These are phyloP conservation scores for Cryptomyrus ogoouensis DNA, from an alignment of 2,113 vertebrate species.

Conservation along the genomic window DNA sequence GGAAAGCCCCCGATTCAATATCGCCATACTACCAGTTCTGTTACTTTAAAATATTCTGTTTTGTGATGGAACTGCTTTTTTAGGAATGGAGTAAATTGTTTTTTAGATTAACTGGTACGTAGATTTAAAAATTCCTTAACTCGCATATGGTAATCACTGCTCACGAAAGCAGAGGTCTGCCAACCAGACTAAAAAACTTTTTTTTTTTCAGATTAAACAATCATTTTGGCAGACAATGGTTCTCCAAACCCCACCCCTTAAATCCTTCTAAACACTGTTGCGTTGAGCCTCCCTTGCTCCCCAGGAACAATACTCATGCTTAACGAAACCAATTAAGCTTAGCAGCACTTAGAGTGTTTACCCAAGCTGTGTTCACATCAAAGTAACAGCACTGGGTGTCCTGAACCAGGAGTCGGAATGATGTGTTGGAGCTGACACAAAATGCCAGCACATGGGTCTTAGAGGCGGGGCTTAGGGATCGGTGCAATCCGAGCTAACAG, in stretches of 20 bases:
- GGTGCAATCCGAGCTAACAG: no score
- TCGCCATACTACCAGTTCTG: neutral
- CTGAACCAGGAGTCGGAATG: neutral
- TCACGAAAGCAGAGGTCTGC: neutral
- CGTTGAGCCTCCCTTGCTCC: neutral
- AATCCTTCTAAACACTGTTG: slow-evolving; percentile 2
- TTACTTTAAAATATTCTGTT: neutral
- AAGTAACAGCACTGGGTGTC: neutral
- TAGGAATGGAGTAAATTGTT: neutral
- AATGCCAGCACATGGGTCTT: neutral
- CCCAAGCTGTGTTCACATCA: neutral
- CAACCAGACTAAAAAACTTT: neutral
- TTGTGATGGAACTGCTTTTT: neutral
- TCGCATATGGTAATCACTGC: neutral
- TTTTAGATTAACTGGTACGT: neutral
- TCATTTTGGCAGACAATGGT: neutral
- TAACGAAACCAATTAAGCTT: neutral
- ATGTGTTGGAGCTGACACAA: neutral
- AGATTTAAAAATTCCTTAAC: neutral
- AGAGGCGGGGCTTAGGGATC: no score
- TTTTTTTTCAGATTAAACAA: slow-evolving; percentile 3
- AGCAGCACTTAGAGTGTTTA: neutral
- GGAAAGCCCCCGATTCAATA: neutral
- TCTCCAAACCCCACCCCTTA: neutral
- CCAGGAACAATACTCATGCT: slow-evolving; percentile 1